A percentile compares a stretch with the other conserved stretches of the same genome.
These are phyloP conservation scores for Gambusia yucatana DNA, from an alignment of 2,797 vertebrate species.

Conservation along the genomic window DNA sequence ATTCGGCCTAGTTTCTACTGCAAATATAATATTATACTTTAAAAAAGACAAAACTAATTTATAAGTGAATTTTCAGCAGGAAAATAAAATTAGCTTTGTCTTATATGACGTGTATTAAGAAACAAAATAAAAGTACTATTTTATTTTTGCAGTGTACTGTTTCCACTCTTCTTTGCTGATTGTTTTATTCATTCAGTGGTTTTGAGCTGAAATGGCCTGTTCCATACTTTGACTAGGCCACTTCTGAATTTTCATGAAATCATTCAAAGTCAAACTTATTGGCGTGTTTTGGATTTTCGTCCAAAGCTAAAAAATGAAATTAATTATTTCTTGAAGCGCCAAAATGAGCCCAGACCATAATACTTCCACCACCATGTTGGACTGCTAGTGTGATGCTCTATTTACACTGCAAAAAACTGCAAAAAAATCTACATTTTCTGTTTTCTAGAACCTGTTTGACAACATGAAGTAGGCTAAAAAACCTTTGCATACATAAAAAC, in stretches of 20 bases:
- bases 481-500: too few species aligned
- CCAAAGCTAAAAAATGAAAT: not conserved
- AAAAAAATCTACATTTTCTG: not conserved
- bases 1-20: too few species aligned
- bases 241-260: not conserved
- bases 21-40: too few species aligned
- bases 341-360: not conserved
- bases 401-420: not conserved
- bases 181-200: not conserved
- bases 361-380: not conserved
- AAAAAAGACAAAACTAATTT: too few species aligned
- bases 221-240: not conserved
- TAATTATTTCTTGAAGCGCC: not conserved
- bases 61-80: too few species aligned
- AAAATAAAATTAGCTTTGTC: too few species aligned
- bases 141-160: not conserved
- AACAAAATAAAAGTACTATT: too few species aligned
- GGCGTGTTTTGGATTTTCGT: not conserved
- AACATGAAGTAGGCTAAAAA: too few species aligned
- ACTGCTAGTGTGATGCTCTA: not conserved
- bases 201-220: too few species aligned
- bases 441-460: not conserved
- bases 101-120: too few species aligned
- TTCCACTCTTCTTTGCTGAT: not conserved
- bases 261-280: not conserved